Conservation (phyloP, 2,113 vertebrate genomes). For the Serilophus lunatus region DNA sequence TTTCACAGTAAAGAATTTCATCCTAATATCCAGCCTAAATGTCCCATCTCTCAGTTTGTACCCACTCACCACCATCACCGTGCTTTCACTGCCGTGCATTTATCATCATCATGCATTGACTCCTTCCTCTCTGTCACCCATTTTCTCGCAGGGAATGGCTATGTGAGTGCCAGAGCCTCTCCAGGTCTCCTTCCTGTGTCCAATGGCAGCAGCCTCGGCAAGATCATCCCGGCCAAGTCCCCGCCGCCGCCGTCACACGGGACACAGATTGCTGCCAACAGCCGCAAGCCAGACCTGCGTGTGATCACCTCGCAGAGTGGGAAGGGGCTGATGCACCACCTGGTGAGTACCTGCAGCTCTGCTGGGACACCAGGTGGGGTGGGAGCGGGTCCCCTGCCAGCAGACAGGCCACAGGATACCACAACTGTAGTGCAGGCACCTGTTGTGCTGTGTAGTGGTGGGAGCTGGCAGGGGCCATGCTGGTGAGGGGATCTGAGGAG, state of each 20-base stretch:
- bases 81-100: background rate
- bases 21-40: background rate
- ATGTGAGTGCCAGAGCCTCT: slow-evolving; percentile 92
- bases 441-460: rapidly evolving
- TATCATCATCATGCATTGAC: rapidly evolving
- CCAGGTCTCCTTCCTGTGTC: slow-evolving; percentile 92
- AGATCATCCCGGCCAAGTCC: slow-evolving; percentile 92
- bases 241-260: slow-evolving; percentile 76
- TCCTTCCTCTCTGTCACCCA: background rate
- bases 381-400: background rate
- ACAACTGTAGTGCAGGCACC: rapidly evolving
- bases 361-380: background rate
- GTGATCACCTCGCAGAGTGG: slow-evolving; percentile 96
- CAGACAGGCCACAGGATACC: rapidly evolving
- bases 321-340: slow-evolving; percentile 91
- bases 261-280: slow-evolving; percentile 82
- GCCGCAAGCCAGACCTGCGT: slow-evolving; percentile 92
- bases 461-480: background rate
- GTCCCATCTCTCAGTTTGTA: background rate
- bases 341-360: slow-evolving; percentile 78
- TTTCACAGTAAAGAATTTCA: background rate
- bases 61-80: background rate
- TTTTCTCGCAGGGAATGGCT: slow-evolving; percentile 86
- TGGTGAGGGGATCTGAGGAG: rapidly evolving
- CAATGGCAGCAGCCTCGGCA: slow-evolving; percentile 93